phyloP scores from a whole-genome alignment of 1,140 invertebrate species.

The Drosophila fuyamai region DNA sequence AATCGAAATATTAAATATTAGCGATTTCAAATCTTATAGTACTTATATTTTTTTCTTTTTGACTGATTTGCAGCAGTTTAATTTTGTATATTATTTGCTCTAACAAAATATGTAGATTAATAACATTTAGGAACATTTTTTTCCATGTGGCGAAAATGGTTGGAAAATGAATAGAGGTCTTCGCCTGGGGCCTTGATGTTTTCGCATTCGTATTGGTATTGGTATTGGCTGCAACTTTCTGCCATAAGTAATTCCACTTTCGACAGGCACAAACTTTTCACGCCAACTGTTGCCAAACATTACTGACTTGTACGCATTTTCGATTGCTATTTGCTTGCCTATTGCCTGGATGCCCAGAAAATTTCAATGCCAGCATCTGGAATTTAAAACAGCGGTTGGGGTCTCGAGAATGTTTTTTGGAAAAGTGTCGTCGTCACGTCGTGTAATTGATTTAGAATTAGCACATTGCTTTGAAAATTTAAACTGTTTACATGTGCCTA shows the following conservation, averaged over 20 bases:
- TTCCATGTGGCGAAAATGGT: conserved; percentile 12
- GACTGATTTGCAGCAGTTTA: no score
- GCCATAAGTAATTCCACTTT: conserved; percentile 55
- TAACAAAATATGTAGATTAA: no score
- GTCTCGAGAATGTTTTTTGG: conserved; percentile 18
- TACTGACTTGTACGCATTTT: conserved; percentile 60
- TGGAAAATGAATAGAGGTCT: conserved; percentile 54
- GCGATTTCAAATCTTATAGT: no score
- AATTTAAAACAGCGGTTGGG: not conserved
- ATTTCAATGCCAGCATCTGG: conserved; percentile 45
- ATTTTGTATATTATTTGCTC: no score
- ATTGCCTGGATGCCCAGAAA: conserved; percentile 34
- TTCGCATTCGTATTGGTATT: conserved; percentile 25
- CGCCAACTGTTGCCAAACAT: conserved; percentile 75
- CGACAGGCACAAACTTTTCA: conserved; percentile 65
- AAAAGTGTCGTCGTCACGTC: conserved; percentile 70
- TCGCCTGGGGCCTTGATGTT: conserved; percentile 29
- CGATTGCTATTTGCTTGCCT: conserved; percentile 61
- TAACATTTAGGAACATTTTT: not conserved
- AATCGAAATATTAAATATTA: no score
- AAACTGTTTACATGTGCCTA: conserved; percentile 79
- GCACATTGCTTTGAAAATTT: conserved; percentile 78
- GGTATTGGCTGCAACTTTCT: conserved; percentile 62
- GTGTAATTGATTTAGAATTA: conserved; percentile 82
- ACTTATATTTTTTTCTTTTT: no score